Conservation (phyloP, 2,797 vertebrate genomes). For the Intellagama lesueurii region DNA sequence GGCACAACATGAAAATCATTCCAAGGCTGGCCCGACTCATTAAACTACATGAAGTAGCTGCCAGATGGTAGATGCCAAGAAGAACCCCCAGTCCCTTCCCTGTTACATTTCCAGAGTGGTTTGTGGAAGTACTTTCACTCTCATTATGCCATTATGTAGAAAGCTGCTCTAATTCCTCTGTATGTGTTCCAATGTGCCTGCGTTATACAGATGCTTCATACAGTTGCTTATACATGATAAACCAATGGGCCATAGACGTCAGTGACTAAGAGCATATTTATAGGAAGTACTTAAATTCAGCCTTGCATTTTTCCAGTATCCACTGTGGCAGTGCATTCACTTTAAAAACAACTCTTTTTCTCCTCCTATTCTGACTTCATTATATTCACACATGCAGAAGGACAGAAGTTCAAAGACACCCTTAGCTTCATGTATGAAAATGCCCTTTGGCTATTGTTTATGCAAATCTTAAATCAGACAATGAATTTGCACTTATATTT, state of each 20-base stretch:
- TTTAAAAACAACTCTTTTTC: not conserved
- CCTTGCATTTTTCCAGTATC: not conserved
- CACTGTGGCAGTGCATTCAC: not conserved
- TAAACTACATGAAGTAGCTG: not conserved
- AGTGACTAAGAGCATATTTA: not conserved
- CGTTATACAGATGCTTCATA: not conserved
- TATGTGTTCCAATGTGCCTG: not conserved
- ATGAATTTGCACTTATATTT: not conserved
- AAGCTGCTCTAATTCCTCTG: not conserved
- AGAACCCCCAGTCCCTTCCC: no score
- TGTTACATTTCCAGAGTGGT: not conserved
- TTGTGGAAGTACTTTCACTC: not conserved
- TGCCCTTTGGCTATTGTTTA: not conserved
- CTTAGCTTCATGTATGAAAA: not conserved
- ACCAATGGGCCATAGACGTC: not conserved
- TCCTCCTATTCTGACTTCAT: not conserved
- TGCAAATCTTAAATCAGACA: not conserved
- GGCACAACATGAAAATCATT: not conserved
- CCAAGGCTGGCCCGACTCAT: not conserved
- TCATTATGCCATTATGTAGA: not conserved
- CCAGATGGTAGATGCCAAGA: not conserved
- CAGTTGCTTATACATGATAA: not conserved
- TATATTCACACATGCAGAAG: not conserved
- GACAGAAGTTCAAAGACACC: conserved; percentile 1
- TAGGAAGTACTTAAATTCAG: not conserved